Base-by-base conservation (phyloP, 2,888 invertebrate species). In the Sesia bembeciformis region DNA sequence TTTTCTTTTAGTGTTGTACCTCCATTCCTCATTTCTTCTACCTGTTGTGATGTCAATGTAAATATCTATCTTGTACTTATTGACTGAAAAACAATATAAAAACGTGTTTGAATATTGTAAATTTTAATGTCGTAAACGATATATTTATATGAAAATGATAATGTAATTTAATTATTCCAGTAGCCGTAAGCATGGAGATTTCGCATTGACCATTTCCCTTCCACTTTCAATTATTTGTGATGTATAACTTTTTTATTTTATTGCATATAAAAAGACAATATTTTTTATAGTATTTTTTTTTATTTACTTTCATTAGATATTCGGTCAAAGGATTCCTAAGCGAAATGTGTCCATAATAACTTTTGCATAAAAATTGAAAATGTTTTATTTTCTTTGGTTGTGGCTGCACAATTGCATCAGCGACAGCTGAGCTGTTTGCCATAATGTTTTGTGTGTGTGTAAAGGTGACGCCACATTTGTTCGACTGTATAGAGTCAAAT, bases 51-150 rank as follows among this genome's bases (percentile, higher is more conserved):
- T 76, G 68, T 71, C 72, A 65, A 69, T 81, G 81, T 82, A 81
- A 81, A 83, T 82, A 81, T 68, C 66, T 77, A 76, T 81, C 79
- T 78, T 81, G 82, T 84, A 83, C 84, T 84, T 81, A 79, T 76
- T 70, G 79, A 82, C 78, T 78, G 76, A 70, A 58, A 58, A 58
- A 55, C 58, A 59, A 57, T 52, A 41, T 60, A 55, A 53, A 54
- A 39, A 39, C 38, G 5, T 50, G 38, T 50, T 50, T 38, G 4
- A 50, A 50, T 7, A 39, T 50, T 50, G 39, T 50, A 39, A 50
- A 50, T 38, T 50, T 50, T 50, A 50, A 5, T 38, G 50, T 39
- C 50, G 38, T 50, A 39, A 50, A 39, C 39, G 38, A 50, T 50
- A 6, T 42, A 38, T 50, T 50, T 49, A 7, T 50, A 50, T 39